Conservation (phyloP, 2,113 vertebrate species). For the Nannobrachium achirus region DNA sequence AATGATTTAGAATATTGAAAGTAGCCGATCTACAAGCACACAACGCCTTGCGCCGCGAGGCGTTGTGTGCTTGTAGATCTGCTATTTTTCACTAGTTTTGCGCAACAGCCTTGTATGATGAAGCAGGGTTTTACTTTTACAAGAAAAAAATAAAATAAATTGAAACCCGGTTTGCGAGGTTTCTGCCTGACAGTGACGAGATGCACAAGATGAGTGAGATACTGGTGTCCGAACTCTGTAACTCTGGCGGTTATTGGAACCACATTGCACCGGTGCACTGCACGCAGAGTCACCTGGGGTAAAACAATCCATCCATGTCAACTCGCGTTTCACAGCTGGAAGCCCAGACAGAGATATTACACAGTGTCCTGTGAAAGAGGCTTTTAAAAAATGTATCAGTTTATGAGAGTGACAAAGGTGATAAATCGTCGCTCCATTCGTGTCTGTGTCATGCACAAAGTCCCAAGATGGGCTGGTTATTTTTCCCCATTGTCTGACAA, state of each 20-base stretch:
- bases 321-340: constrained; percentile 52
- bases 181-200: too few relatives aligned
- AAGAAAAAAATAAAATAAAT: too few relatives aligned
- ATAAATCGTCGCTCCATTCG: constrained; percentile 37
- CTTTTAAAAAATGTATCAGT: constrained; percentile 42
- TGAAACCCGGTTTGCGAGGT: too few relatives aligned
- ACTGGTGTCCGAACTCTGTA: constrained; percentile 17
- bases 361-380: constrained; percentile 32
- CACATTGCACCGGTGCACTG: constrained; percentile 26
- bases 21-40: too few relatives aligned
- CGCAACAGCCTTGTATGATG: too few relatives aligned
- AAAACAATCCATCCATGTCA: constrained; percentile 41
- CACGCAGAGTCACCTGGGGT: constrained; percentile 19
- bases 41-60: too few relatives aligned
- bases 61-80: too few relatives aligned
- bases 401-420: constrained; percentile 29
- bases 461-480: neutral
- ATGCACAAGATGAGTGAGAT: constrained; percentile 38
- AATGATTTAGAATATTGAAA: too few relatives aligned
- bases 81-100: too few relatives aligned
- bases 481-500: constrained; percentile 7
- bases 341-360: constrained; percentile 31
- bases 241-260: constrained; percentile 35
- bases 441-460: constrained; percentile 21
- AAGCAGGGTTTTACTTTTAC: too few relatives aligned